A percentile compares a stretch with the other conserved stretches of the same genome.
phyloP scores from a whole-genome alignment of 2,113 vertebrate species.

The Artemisiospiza belli region DNA sequence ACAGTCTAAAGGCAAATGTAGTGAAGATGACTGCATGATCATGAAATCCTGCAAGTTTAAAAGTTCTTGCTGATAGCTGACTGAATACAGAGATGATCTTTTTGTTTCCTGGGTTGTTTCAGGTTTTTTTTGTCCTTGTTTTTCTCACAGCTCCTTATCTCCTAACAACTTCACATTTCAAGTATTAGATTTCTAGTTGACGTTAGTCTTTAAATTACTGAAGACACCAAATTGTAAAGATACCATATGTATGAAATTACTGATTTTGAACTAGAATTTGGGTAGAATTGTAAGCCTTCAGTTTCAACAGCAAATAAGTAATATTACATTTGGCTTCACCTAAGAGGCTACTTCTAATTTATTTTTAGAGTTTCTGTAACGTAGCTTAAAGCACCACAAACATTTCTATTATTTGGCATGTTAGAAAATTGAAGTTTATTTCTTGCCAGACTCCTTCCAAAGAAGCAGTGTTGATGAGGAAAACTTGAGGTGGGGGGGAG shows the following conservation, averaged over 20 bases:
- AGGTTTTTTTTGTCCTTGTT: neutral
- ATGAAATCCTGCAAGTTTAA: neutral
- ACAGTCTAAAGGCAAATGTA: neutral
- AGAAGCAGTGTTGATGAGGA: neutral
- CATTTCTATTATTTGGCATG: neutral
- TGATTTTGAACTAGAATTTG: neutral
- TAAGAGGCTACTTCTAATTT: neutral
- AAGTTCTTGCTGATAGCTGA: neutral
- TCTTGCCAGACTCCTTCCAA: conserved; percentile 18
- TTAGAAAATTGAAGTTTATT: conserved; percentile 1
- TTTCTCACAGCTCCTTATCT: neutral
- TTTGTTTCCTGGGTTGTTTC: neutral
- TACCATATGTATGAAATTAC: neutral
- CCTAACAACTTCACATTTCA: neutral
- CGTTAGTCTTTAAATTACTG: neutral
- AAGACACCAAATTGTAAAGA: neutral
- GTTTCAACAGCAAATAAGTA: neutral
- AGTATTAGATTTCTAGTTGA: neutral
- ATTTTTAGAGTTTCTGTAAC: neutral
- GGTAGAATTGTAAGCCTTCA: neutral
- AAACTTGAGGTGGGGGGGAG: neutral
- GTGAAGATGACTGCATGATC: neutral
- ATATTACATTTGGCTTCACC: neutral
- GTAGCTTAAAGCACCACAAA: neutral
- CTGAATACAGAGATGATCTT: neutral